phyloP scores from a whole-genome alignment of 2,113 vertebrate genomes.

The Dicentrarchus labrax region DNA sequence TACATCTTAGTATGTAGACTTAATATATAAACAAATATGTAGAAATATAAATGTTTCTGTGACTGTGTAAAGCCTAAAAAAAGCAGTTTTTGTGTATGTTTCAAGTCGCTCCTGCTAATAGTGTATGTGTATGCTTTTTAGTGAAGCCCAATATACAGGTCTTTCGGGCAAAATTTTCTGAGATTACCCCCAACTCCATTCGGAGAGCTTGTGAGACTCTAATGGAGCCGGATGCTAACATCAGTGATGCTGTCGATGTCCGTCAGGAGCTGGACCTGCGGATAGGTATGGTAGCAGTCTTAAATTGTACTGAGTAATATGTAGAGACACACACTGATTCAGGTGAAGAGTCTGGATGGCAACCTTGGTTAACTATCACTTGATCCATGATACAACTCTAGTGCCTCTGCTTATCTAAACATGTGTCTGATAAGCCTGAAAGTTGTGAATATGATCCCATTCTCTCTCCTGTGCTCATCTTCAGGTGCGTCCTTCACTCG shows the following conservation, averaged over 20 bases:
- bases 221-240: slow-evolving; percentile 86
- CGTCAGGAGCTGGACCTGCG: slow-evolving; percentile 96
- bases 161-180: slow-evolving; percentile 94
- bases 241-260: slow-evolving; percentile 94
- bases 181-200: slow-evolving; percentile 93
- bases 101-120: not conserved
- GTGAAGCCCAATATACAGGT: slow-evolving; percentile 92
- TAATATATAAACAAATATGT: not conserved
- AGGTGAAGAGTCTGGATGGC: not conserved
- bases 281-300: slow-evolving; percentile 85
- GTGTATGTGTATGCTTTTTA: slow-evolving; percentile 60
- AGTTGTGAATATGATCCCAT: not conserved
- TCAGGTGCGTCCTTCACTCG: slow-evolving; percentile 98
- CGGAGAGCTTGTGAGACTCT: slow-evolving; percentile 91
- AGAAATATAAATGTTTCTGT: slow-evolving; percentile 8
- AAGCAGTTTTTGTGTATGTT: not conserved
- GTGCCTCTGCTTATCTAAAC: not conserved
- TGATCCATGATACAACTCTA: not conserved
- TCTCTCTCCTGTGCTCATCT: not conserved
- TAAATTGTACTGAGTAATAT: not conserved
- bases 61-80: not conserved
- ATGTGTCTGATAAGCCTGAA: not conserved
- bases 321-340: not conserved
- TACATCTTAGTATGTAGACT: not conserved
- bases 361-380: not conserved